These are phyloP conservation scores for Apostichopus japonicus DNA, from an alignment of 35 echinoderm and acorn worm species.

Conservation along the genomic window DNA sequence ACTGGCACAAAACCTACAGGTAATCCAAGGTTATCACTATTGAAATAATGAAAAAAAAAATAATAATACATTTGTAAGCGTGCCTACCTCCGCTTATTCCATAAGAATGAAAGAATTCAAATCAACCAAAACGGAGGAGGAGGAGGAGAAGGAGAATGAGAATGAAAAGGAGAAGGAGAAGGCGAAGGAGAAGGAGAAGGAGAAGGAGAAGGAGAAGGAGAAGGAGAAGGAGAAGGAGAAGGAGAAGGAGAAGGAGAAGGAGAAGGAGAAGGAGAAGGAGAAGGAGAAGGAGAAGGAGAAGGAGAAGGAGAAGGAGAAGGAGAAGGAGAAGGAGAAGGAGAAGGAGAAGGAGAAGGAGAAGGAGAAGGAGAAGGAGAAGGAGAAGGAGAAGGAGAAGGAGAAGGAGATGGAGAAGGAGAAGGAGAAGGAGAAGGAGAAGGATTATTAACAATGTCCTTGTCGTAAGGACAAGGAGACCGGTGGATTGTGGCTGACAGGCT, in stretches of 20 bases:
- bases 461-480: neutral
- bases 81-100: too few species aligned
- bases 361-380: conserved; percentile 5
- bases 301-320: conserved; percentile 5
- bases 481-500: neutral
- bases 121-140: neutral
- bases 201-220: conserved; percentile 7
- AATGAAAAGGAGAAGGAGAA: too few species aligned
- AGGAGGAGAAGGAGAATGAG: neutral
- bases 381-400: neutral
- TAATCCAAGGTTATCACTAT: too few species aligned
- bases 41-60: too few species aligned
- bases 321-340: neutral
- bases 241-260: conserved; percentile 31
- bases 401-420: too few species aligned
- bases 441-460: neutral
- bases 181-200: neutral
- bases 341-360: neutral
- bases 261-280: conserved; percentile 18
- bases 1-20: too few species aligned
- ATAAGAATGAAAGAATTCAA: too few species aligned
- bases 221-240: neutral
- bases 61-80: too few species aligned
- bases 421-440: too few species aligned
- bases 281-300: conserved; percentile 11